phyloP scores from a whole-genome alignment of 2,888 invertebrate species.

The Yponomeuta plumbellus region DNA sequence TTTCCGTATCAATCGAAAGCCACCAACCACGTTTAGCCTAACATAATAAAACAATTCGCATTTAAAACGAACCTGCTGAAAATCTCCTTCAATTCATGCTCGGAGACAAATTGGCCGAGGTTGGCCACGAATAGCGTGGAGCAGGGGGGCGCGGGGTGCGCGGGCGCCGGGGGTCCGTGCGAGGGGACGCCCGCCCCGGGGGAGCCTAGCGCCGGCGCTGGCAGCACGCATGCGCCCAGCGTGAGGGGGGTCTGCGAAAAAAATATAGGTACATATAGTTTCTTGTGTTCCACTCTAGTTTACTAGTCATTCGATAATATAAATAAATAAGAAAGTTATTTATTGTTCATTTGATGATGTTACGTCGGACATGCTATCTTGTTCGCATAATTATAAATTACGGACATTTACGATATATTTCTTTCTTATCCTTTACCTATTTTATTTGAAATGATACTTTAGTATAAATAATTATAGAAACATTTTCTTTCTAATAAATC shows the following conservation, averaged over 20 bases:
- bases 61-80: slow-evolving; percentile 87
- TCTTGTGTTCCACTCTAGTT: neutral
- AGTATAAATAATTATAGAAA: too few species aligned
- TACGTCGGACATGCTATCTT: neutral
- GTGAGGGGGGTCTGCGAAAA: slow-evolving; percentile 67
- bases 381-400: too few species aligned
- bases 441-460: too few species aligned
- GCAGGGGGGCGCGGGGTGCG: slow-evolving; percentile 89
- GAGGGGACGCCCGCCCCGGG: slow-evolving; percentile 89
- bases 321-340: too few species aligned
- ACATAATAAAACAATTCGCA: neutral
- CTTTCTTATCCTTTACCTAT: too few species aligned
- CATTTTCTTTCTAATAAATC: too few species aligned
- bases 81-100: slow-evolving; percentile 98
- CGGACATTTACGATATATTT: too few species aligned
- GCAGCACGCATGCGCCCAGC: slow-evolving; percentile 88
- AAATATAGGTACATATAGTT: neutral
- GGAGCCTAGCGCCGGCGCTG: slow-evolving; percentile 94
- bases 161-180: slow-evolving; percentile 76
- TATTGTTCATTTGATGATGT: neutral
- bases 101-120: slow-evolving; percentile 97
- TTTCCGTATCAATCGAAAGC: neutral
- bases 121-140: slow-evolving; percentile 99
- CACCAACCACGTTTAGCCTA: neutral
- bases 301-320: too few species aligned